Conservation (phyloP, 2,113 vertebrate genomes). For the Carollia perspicillata region DNA sequence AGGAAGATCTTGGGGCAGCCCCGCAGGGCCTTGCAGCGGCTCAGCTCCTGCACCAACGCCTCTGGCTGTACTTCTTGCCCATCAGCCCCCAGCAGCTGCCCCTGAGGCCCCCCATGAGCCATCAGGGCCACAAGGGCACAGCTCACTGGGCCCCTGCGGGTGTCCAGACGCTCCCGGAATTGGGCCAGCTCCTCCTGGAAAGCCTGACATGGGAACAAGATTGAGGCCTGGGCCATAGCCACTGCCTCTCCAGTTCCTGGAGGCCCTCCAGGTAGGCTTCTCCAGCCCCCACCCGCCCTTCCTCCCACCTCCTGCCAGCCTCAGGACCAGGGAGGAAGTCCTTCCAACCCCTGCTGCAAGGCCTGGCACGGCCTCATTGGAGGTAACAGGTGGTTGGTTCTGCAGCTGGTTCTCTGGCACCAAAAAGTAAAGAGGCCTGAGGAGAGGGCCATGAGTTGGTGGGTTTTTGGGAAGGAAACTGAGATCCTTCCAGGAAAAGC, state of each 20-base stretch:
- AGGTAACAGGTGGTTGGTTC: background rate
- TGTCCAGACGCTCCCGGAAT: slow-evolving; percentile 27
- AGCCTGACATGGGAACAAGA: background rate
- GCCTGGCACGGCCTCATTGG: background rate
- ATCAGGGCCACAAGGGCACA: slow-evolving; percentile 68
- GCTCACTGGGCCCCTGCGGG: background rate
- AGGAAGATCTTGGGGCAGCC: slow-evolving; percentile 65
- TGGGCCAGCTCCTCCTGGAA: slow-evolving; percentile 51
- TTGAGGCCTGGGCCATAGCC: background rate
- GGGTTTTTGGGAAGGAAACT: background rate
- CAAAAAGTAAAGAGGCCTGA: background rate
- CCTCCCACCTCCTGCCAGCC: background rate
- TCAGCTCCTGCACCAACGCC: slow-evolving; percentile 35
- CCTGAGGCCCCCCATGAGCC: slow-evolving; percentile 49
- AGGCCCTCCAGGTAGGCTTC: background rate
- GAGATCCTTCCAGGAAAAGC: background rate
- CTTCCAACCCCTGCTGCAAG: background rate
- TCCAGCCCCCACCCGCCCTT: background rate
- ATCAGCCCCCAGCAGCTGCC: slow-evolving; percentile 51
- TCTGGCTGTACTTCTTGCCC: slow-evolving; percentile 27
- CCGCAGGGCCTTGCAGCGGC: background rate
- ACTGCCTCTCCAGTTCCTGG: too few relatives aligned
- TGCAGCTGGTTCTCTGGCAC: background rate
- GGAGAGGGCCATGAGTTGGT: background rate
- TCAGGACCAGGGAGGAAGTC: background rate